phyloP scores from a whole-genome alignment of 2,113 vertebrate genomes.

The Poeciliopsis occidentalis region DNA sequence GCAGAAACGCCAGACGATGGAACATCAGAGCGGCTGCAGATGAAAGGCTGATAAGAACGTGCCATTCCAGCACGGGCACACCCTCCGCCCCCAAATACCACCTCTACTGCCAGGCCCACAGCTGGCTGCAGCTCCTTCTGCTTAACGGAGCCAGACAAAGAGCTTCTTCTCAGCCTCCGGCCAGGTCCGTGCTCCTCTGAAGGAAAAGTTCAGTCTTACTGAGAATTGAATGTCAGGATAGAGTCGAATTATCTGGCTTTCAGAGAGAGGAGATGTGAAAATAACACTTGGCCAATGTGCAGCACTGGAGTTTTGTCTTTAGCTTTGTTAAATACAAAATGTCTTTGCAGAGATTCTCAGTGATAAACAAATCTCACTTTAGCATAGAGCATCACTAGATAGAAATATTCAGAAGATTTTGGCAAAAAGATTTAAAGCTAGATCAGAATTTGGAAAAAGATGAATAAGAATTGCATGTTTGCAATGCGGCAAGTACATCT shows the following conservation, averaged over 20 bases:
- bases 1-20: conserved; percentile 49
- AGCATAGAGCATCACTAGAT: no score
- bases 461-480: background rate
- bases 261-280: background rate
- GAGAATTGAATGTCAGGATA: background rate
- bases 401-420: no score
- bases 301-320: conserved; percentile 11
- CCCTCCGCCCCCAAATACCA: conserved; percentile 17
- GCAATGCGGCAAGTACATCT: background rate
- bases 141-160: conserved; percentile 29
- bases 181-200: conserved; percentile 43
- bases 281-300: background rate
- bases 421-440: no score
- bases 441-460: no score
- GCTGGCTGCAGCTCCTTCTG: conserved; percentile 6
- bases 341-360: background rate
- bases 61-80: conserved; percentile 22
- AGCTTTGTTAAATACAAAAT: background rate
- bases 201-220: background rate
- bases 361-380: no score
- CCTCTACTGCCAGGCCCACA: conserved; percentile 1
- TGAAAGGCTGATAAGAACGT: conserved; percentile 51
- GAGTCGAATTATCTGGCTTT: conserved; percentile 13
- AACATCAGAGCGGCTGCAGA: conserved; percentile 54
- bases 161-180: background rate